phyloP scores from a whole-genome alignment of 2,797 vertebrate species.

The Crocodylus rhombifer region DNA sequence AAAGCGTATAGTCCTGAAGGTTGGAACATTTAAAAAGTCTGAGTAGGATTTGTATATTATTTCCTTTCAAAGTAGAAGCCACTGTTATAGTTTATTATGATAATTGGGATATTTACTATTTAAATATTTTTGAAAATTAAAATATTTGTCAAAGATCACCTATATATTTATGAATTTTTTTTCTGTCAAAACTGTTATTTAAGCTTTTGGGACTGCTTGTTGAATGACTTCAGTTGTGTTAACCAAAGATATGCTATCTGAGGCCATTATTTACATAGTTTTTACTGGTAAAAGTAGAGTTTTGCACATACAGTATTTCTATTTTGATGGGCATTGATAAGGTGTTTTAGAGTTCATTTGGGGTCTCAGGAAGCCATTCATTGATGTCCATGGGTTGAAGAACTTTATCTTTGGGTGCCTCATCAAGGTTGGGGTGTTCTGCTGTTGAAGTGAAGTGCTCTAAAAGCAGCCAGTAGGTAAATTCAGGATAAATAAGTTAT shows the following conservation, averaged over 20 bases:
- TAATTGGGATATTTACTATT: neutral
- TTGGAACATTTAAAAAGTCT: neutral
- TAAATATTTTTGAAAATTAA: neutral
- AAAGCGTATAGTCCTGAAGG: neutral
- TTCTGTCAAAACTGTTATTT: neutral
- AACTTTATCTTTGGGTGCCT: neutral
- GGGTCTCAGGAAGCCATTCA: neutral
- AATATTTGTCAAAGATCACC: neutral
- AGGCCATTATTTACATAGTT: neutral
- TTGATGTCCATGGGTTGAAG: neutral
- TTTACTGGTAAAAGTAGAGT: neutral
- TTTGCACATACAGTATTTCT: neutral
- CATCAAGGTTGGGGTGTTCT: neutral
- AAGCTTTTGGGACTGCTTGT: neutral
- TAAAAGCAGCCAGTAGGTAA: neutral
- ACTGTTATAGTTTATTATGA: neutral
- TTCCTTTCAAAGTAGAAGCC: neutral
- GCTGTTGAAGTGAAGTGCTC: neutral
- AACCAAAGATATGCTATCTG: neutral
- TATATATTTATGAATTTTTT: neutral
- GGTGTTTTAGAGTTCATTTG: neutral
- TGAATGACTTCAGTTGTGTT: neutral
- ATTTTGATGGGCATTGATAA: neutral
- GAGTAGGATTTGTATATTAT: neutral
- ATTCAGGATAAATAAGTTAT: neutral